Percentiles rank a stretch among this genome's conserved stretches.
Conservation (phyloP, 2,797 vertebrate genomes). For the Hypotaenidia philippensis region DNA sequence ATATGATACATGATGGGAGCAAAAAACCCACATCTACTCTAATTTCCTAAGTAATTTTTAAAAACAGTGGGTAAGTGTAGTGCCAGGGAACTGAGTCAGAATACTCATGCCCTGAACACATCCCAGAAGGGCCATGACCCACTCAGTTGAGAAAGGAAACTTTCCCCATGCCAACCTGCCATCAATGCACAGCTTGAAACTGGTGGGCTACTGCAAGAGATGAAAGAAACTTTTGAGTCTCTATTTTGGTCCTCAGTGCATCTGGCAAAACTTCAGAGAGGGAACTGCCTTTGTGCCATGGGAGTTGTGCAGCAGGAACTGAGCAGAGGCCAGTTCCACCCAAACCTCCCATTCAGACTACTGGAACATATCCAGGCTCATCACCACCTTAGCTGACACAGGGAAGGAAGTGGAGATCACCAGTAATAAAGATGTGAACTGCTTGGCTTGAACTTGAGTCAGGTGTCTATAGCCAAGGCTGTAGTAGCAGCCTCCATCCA, state of each 20-base stretch:
- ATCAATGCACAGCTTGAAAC: neutral
- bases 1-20: neutral
- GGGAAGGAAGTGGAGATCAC: neutral
- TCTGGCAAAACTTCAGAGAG: neutral
- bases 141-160: neutral
- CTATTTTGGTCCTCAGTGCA: neutral
- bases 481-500: neutral
- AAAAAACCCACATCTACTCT: neutral
- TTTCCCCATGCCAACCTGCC: neutral
- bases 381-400: neutral
- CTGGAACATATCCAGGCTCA: neutral
- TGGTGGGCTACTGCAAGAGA: neutral
- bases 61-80: neutral
- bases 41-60: neutral
- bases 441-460: neutral
- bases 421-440: neutral
- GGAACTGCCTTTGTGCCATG: neutral
- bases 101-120: neutral
- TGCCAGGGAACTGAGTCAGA: neutral
- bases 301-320: neutral
- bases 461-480: neutral
- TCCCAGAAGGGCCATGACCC: neutral
- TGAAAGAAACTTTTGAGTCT: neutral
- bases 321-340: neutral
- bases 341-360: neutral